Base-by-base conservation (phyloP, 35 echinoderm and acorn worm genomes). In the Stichopus chloronotus region DNA sequence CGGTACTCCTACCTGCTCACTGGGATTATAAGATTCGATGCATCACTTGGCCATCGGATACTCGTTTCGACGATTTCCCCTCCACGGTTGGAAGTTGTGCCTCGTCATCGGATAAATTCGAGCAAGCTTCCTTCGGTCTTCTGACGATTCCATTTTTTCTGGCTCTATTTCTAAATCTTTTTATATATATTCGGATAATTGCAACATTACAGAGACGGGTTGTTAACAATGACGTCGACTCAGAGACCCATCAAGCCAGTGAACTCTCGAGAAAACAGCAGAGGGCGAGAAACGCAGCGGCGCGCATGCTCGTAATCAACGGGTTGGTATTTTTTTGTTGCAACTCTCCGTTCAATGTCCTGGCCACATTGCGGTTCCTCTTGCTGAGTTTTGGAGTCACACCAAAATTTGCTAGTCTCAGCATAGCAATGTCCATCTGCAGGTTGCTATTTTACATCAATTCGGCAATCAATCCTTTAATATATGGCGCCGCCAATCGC, bases 241-340 rank as follows among this genome's bases (percentile, higher is more conserved):
- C 11, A 11, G 61, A 65, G 19, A 19, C 78, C 12, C 7, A 81
- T 24, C 30, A 56, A 12, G 23, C 23, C 58, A 24, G 58, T 2
- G 86, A 88, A 57, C 9, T 25, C 8, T 56, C 86, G 7, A 20
- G 54, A 24, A 88, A 69, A 21, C 57, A 69, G 52, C 86, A 88
- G 12, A 88, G 10, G n/a, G 61, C 86, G 6, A 83, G 80, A 17
- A 83, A 83, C 58, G 57, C 86, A 14, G 86, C 86, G 6, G 57
- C 86, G 5, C 57, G 86, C 10, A 88, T 88, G 86, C 55, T 88
- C 23, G 61, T 88, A 8, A 61, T 69, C 16, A 88, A 88, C 55
- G 86, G 86, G 24, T 69, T 88, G 17, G 86, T 88, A 23, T 88
- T 88, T 69, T 88, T 88, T 16, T 30, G 58, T 63, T 88, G 86